A percentile compares a stretch with the other conserved stretches of the same genome.
Evolutionary conservation across 2,797 vertebrate species (phyloP).

Genomic region (Artibeus jamaicensis): DNA sequence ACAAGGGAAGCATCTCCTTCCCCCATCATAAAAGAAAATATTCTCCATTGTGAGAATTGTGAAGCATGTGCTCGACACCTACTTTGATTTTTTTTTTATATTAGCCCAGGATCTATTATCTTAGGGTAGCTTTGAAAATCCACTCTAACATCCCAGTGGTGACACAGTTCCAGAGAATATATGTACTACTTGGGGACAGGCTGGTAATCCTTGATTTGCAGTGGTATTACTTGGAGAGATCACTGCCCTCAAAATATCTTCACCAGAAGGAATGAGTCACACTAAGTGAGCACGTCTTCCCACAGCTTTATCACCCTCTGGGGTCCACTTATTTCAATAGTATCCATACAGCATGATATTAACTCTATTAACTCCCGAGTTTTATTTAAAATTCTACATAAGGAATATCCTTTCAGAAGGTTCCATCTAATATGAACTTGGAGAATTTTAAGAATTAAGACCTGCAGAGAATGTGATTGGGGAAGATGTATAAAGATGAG

Average conservation of each 20-base stretch:
- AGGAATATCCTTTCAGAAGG: not conserved
- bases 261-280: not conserved
- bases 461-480: not conserved
- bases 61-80: not conserved
- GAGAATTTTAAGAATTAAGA: slow-evolving; percentile 19
- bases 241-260: not conserved
- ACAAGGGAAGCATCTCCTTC: not conserved
- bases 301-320: not conserved
- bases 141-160: not conserved
- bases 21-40: not conserved
- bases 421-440: not conserved
- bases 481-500: not conserved
- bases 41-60: not conserved
- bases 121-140: not conserved
- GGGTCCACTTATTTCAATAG: not conserved
- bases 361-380: not conserved
- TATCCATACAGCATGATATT: not conserved
- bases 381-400: not conserved
- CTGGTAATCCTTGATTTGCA: not conserved
- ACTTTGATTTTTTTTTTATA: not conserved
- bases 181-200: not conserved
- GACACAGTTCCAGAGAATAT: not conserved
- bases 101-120: not conserved
- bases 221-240: not conserved
- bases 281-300: not conserved